These are phyloP conservation scores for Caerostris darwini DNA, from an alignment of 1,140 invertebrate species.

Conservation along the genomic window DNA sequence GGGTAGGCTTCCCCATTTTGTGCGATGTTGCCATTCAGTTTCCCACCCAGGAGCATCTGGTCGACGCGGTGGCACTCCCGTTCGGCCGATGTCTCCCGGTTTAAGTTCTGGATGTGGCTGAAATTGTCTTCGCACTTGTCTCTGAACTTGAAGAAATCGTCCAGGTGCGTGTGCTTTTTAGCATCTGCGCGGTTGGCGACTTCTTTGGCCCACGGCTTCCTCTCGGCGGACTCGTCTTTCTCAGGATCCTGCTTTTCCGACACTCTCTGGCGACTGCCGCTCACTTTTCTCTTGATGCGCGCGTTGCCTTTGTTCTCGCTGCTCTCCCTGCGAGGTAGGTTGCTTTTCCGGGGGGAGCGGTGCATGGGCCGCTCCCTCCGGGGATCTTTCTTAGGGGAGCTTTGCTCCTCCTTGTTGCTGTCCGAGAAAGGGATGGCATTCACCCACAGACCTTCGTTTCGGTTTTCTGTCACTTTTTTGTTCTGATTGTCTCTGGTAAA, in stretches of 20 bases:
- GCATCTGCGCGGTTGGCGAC: background rate
- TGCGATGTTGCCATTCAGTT: constrained; percentile 42
- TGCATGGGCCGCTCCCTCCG: background rate
- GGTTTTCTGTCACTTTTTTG: background rate
- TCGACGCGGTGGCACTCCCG: background rate
- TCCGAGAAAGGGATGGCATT: constrained; percentile 52
- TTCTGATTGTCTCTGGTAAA: background rate
- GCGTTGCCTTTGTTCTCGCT: background rate
- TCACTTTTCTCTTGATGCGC: constrained; percentile 33
- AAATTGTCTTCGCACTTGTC: constrained; percentile 71
- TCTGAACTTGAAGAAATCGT: constrained; percentile 63
- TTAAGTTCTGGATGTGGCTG: constrained; percentile 62
- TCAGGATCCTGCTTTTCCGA: background rate
- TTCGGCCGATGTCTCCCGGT: constrained; percentile 35
- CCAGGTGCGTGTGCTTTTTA: background rate
- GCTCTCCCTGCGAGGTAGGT: constrained; percentile 44
- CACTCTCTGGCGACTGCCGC: constrained; percentile 9
- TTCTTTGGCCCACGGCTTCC: background rate
- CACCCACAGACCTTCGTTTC: constrained; percentile 65
- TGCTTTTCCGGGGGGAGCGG: constrained; percentile 48
- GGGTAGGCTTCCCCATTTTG: constrained; percentile 15
- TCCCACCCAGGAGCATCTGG: constrained; percentile 25
- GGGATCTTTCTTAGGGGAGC: background rate
- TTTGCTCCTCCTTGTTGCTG: constrained; percentile 27
- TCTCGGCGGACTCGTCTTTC: background rate